Evolutionary conservation across 1,140 invertebrate genomes (phyloP), one percentile per base, ranked within the genome.

Genomic region (Contarinia nasturtii): DNA sequence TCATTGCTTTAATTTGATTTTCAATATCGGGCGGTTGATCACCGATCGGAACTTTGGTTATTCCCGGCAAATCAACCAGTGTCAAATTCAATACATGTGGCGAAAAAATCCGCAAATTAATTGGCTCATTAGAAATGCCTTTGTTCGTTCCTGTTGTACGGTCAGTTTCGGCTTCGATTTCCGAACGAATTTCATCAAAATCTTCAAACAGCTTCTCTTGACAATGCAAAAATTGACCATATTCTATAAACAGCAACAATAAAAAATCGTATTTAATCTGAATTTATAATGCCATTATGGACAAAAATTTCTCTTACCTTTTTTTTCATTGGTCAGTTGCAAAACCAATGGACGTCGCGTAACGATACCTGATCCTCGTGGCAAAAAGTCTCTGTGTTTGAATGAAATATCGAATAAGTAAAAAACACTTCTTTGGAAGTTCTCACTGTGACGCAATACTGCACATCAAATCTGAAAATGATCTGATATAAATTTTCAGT

Each of bases 101-200:
- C 1, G 88, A 92, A 60, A 69, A 91, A 52, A 79, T 86, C 64
- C 88, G 92, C 41, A 93, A 67, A 57, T 76, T 83, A 53, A 93
- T 92, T 1, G 33, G 15, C 2, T 37, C 33, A 7, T 18, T 10
- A 38, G 15, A 21, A 14, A 46, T 46, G 1, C 19, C 33, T 38
- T 46, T 46, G 11, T 38, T 46, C n/a, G 57, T 65, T 2, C 89
- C 89, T 3, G 51, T 85, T 64, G 83, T 74, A 50, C 80, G 64
- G 18, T 86, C 77, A 0, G 89, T 93, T 68, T 92, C 79, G 15
- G 59, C 57, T 58, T 86, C 79, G 56, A 93, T 91, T 70, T 93
- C 88, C 53, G 68, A 54, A 7, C 86, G 66, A 44, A 45, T 19
- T 15, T 45, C 22, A 15, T 45, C 27, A 17, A 45, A 45, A 34